Percentiles rank a stretch among this genome's conserved stretches.
These are phyloP conservation scores for Pitangus sulphuratus DNA, from an alignment of 2,797 vertebrate genomes.

Conservation along the genomic window DNA sequence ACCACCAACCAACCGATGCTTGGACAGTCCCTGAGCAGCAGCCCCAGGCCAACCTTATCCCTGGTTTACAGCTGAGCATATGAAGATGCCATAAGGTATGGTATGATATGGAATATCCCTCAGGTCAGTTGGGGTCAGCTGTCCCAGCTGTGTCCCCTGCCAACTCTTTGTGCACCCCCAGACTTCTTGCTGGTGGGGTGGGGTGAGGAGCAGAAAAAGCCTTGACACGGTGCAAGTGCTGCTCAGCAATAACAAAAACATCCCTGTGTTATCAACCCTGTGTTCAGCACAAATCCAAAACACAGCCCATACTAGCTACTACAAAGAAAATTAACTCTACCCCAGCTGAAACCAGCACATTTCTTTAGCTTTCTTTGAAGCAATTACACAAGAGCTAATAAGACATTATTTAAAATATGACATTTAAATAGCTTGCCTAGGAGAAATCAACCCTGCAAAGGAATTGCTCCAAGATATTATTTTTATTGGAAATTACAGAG, in stretches of 20 bases:
- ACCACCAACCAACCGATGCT: accelerated
- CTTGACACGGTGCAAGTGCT: not conserved
- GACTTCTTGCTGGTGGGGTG: not conserved
- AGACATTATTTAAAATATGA: not conserved
- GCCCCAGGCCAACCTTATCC: not conserved
- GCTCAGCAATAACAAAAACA: not conserved
- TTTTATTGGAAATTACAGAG: constrained; percentile 5
- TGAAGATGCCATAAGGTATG: not conserved
- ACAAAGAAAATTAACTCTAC: not conserved
- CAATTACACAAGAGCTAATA: not conserved
- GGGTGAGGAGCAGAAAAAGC: not conserved
- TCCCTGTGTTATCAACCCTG: not conserved
- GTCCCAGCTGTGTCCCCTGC: not conserved
- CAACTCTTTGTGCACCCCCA: not conserved
- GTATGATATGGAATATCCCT: not conserved
- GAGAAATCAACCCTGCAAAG: not conserved
- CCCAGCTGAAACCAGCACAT: not conserved
- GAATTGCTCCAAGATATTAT: not conserved
- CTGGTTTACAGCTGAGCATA: not conserved
- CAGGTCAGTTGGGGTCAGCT: accelerated
- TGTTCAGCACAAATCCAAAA: not conserved
- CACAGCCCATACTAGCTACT: not conserved
- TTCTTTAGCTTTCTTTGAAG: not conserved
- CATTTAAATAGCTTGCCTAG: not conserved
- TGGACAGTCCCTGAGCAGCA: not conserved